Conservation (phyloP, 2,113 vertebrate genomes). For the Erpornis zantholeuca region DNA sequence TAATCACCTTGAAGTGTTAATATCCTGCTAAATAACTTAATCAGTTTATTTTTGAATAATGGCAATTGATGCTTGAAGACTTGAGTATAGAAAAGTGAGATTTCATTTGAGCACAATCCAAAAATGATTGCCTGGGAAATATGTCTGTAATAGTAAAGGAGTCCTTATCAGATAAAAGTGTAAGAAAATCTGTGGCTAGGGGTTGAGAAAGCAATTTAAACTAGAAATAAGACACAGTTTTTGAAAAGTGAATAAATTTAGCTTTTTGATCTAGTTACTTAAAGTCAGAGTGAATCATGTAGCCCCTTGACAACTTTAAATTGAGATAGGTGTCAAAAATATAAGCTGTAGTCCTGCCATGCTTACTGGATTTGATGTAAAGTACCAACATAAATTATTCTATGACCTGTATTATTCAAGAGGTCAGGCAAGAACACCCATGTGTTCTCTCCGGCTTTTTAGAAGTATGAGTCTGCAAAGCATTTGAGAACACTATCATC, state of each 20-base stretch:
- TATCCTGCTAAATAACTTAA: background rate
- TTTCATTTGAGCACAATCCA: background rate
- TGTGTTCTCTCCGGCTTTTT: background rate
- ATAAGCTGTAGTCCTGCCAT: background rate
- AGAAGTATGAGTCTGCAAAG: background rate
- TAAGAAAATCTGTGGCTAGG: background rate
- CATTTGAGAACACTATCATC: background rate
- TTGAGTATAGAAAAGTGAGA: background rate
- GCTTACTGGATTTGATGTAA: background rate
- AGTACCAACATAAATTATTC: background rate
- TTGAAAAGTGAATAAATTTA: background rate
- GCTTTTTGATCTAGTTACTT: background rate
- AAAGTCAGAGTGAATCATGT: background rate
- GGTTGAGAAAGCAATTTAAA: background rate
- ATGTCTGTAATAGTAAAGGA: accelerated
- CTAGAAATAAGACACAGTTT: background rate
- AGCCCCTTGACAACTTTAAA: background rate
- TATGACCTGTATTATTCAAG: accelerated
- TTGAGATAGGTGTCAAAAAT: background rate
- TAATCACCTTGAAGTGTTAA: background rate
- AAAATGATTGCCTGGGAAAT: background rate
- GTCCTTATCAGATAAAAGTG: background rate
- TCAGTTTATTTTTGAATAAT: background rate
- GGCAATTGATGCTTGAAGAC: background rate
- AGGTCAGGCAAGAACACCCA: background rate